phyloP scores from a whole-genome alignment of 30 jellyfish, hydroid and myxozoan genomes.

The Chrysaora quinquecirrha region DNA sequence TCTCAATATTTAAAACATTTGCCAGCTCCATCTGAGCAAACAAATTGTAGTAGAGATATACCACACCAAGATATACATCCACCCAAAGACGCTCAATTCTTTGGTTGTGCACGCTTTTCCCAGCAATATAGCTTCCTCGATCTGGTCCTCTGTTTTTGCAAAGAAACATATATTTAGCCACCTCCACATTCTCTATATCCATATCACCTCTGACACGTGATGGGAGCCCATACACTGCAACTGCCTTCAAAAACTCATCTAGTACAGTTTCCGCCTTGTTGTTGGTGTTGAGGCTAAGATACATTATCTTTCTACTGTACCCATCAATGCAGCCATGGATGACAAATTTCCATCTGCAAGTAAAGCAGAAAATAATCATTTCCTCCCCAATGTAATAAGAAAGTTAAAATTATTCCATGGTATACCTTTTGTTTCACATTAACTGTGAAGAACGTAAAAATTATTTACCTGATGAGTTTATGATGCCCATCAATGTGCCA shows the following conservation, averaged over 20 bases:
- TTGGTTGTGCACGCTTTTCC: not conserved
- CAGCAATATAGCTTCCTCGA: not conserved
- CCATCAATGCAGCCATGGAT: constrained; percentile 1
- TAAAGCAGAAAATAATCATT: no score
- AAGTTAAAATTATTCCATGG: no score
- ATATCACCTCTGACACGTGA: not conserved
- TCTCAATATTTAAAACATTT: not conserved
- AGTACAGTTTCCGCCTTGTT: not conserved
- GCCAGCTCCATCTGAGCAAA: not conserved
- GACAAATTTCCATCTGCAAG: not conserved
- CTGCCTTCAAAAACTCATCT: not conserved
- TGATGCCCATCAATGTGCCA: not conserved
- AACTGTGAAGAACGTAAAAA: not conserved
- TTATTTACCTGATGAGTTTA: not conserved
- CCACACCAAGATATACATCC: not conserved
- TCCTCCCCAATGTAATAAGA: no score
- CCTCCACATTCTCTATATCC: not conserved
- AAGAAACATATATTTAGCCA: not conserved
- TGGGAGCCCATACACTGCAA: not conserved
- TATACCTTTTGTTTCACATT: no score
- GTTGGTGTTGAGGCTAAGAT: not conserved
- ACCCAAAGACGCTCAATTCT: not conserved
- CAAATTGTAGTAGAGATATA: not conserved
- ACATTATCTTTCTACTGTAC: not conserved
- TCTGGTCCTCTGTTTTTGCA: not conserved